Base-by-base conservation (phyloP, 1,140 invertebrate species). In the Drusus annulatus region DNA sequence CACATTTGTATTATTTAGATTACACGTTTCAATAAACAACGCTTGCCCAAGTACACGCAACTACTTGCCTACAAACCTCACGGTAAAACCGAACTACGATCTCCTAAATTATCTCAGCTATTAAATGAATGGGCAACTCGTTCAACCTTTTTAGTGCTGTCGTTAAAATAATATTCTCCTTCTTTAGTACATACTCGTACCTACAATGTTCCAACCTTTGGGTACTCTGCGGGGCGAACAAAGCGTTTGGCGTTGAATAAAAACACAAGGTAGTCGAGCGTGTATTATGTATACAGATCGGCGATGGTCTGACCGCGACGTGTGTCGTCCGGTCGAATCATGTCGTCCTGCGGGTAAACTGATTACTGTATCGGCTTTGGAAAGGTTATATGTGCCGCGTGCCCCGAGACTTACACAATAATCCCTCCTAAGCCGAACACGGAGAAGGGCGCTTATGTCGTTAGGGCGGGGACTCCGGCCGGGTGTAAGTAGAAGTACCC, bases 301-400 rank as follows among this genome's bases (percentile, higher is more conserved):
- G 45, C 50, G 51, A 52, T 45, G 7, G 31, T 28, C 62, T 21
- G 10, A 5, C n/a, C 62, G 58, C 3, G 60, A n/a, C 21, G 21
- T 65, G 19, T 25, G 52, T 23, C 73, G 51, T 52, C 78, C 75
- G 78, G 78, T 77, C 65, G 62, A 76, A 80, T 77, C 75, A 28
- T 69, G 81, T 79, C 81, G 74, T 78, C 68, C 58, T 75, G 81
- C 71, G 78, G 73, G 52, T 58, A 79, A 80, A 80, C 81, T 82
- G 81, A 82, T 82, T 82, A 80, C 74, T 65, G 78, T 71, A 81
- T 81, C 76, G 76, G 69, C 52, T 60, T 77, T 60, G 69, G 19
- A 21, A 65, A 80, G 63, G 69, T 80, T 51, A 58, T 74, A 81
- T 50, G 75, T 28, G 75, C 65, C 74, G 75, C 73, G 68, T 28